Evolutionary conservation across 1,140 invertebrate species (phyloP).

Genomic region (Varroa destructor): DNA sequence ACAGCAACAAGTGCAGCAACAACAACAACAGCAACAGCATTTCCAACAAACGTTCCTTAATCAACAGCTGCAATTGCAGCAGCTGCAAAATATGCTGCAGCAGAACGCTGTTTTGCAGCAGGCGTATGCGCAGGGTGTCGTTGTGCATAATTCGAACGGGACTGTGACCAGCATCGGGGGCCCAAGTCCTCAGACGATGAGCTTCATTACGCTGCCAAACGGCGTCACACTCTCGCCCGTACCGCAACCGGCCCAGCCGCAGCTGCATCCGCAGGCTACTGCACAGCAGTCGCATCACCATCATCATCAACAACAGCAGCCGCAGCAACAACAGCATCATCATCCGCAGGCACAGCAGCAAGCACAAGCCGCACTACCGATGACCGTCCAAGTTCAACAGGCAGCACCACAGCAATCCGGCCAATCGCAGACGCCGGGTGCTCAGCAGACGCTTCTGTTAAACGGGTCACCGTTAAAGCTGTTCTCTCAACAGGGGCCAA

Average conservation of each 20-base stretch:
- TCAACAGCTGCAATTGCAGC: slow-evolving; percentile 16
- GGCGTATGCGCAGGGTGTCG: slow-evolving; percentile 25
- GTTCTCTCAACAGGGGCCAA: not conserved
- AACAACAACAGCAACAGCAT: slow-evolving; percentile 17
- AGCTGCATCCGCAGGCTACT: not conserved
- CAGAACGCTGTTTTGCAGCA: slow-evolving; percentile 14
- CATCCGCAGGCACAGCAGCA: not conserved
- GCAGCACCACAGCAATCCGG: not conserved
- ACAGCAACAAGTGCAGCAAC: slow-evolving; percentile 1
- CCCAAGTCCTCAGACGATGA: slow-evolving; percentile 1
- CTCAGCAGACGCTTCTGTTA: not conserved
- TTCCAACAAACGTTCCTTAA: slow-evolving; percentile 16
- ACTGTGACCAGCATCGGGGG: slow-evolving; percentile 26
- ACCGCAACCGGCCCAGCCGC: not conserved
- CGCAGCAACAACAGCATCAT: not conserved
- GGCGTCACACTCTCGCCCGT: slow-evolving; percentile 13
- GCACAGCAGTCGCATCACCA: not conserved
- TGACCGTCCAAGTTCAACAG: too few relatives aligned
- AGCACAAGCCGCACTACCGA: too few relatives aligned
- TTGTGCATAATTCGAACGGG: slow-evolving; percentile 26
- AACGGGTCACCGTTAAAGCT: slow-evolving; percentile 13
- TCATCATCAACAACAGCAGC: slow-evolving; percentile 4
- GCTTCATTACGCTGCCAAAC: slow-evolving; percentile 14
- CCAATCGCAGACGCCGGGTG: not conserved
- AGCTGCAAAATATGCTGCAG: slow-evolving; percentile 16